Base-by-base conservation (phyloP, 2,888 invertebrate species). In the Neoscelio sp. region DNA sequence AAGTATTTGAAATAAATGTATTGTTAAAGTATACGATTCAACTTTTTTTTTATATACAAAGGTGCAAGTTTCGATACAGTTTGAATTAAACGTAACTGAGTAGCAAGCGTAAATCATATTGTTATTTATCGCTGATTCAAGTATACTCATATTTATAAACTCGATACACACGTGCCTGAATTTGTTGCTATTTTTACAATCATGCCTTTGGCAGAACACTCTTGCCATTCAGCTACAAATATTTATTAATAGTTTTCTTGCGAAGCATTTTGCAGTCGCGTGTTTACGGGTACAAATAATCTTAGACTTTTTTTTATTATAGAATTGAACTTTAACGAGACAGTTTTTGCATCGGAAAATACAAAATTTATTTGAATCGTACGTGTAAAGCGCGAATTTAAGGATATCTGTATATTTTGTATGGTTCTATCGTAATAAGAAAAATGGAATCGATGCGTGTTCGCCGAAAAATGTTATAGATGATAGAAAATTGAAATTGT, bases 111-210 rank as follows among this genome's bases (percentile, higher is more conserved):
- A 73, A 54, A 74, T 68, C 62, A 35, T 52, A 35, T 62, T 65
- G 26, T 79, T 71, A 70, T 74, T 75, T 79, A 75, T 65, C 71
- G 52, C 65, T 67, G 46, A 60, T 60, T 65, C 50, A 67, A 65
- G 33, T 75, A 79, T 75, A 79, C 65, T 79, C 79, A 65, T 79
- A 75, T 79, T 74, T 74, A 78, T 73, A 64, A 62, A 60, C 62
- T 48, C 62, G 42, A 44, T 73, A 35, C 15, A 54, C 76, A 78
- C 77, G 54, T 78, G 78, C 42, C 46, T 52, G 54, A 78, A 67
- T 71, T 33, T 62, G 58, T 60, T 78, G 68, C 73, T 78, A 78
- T 78, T 71, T 78, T 78, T 73, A 64, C 46, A 62, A 54, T 62
- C 56, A 42, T 62, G 42, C 42, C 62, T 67, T 68, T 68, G 78